Conservation (phyloP, 2,113 vertebrate species). For the Carettochelys insculpta region DNA sequence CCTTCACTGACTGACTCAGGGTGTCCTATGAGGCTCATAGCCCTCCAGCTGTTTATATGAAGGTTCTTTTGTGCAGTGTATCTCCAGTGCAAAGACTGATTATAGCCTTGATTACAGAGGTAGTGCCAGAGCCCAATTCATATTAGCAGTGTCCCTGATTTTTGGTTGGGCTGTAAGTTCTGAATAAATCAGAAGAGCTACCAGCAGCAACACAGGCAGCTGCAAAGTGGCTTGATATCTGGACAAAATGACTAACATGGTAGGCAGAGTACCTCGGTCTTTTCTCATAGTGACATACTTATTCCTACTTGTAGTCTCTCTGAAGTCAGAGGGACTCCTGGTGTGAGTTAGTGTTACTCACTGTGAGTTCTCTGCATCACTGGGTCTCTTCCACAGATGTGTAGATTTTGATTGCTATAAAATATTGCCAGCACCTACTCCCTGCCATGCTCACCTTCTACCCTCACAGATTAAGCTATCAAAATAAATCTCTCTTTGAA, state of each 20-base stretch:
- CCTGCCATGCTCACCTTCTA: not conserved
- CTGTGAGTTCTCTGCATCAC: not conserved
- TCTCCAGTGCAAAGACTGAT: not conserved
- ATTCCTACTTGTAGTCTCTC: not conserved
- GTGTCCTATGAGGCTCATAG: not conserved
- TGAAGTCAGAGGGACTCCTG: not conserved
- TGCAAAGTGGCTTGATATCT: not conserved
- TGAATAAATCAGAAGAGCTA: not conserved
- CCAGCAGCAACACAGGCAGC: not conserved
- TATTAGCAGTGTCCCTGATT: not conserved
- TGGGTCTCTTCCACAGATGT: not conserved
- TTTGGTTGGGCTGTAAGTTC: not conserved
- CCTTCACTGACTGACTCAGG: not conserved
- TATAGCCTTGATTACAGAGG: not conserved
- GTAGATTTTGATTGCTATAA: not conserved
- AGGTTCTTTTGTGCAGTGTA: not conserved
- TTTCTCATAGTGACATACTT: not conserved
- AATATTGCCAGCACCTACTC: not conserved
- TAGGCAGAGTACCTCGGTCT: not conserved
- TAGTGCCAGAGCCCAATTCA: not conserved
- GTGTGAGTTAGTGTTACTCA: not conserved
- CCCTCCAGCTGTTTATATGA: not conserved
- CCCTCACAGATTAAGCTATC: slow-evolving; percentile 1
- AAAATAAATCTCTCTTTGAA: not conserved
- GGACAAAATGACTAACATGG: not conserved